These are phyloP conservation scores for Esox lucius DNA, from an alignment of 2,797 vertebrate species.

Conservation along the genomic window DNA sequence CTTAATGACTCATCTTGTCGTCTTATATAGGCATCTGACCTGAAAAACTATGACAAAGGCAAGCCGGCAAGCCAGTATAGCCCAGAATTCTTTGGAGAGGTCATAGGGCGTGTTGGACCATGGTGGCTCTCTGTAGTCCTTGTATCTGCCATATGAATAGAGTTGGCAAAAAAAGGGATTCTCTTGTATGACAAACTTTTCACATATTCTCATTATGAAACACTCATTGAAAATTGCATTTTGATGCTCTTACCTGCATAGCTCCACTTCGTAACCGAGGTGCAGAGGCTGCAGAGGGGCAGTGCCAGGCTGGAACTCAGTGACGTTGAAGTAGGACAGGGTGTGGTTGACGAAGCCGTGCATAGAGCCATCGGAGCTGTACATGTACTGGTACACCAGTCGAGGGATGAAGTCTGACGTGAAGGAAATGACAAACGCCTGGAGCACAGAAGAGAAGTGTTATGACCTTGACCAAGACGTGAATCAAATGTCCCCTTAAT, in stretches of 20 bases:
- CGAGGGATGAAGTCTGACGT: slow-evolving; percentile 98
- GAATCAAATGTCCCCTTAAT: background rate
- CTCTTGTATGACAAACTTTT: background rate
- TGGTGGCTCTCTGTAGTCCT: slow-evolving; percentile 93
- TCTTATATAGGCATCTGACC: slow-evolving; percentile 64
- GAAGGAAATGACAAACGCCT: slow-evolving; percentile 98
- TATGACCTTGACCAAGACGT: background rate
- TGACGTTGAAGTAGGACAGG: slow-evolving; percentile 92
- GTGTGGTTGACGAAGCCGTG: slow-evolving; percentile 95
- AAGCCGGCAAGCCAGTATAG: slow-evolving; percentile 88
- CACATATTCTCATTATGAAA: background rate
- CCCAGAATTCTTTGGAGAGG: slow-evolving; percentile 94
- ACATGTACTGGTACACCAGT: slow-evolving; percentile 93
- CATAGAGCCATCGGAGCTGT: slow-evolving; percentile 92
- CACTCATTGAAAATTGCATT: background rate
- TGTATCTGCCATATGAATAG: slow-evolving; percentile 68
- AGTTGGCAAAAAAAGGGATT: slow-evolving; percentile 1
- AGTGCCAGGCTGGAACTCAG: slow-evolving; percentile 86
- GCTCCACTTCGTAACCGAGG: slow-evolving; percentile 82
- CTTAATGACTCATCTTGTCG: background rate
- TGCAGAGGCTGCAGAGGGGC: slow-evolving; percentile 79
- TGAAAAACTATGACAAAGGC: slow-evolving; percentile 96
- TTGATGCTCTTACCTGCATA: slow-evolving; percentile 85
- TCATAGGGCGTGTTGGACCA: slow-evolving; percentile 89
- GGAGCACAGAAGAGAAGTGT: slow-evolving; percentile 11